phyloP scores from a whole-genome alignment of 2,888 invertebrate genomes.

The Luperina nickerlii region DNA sequence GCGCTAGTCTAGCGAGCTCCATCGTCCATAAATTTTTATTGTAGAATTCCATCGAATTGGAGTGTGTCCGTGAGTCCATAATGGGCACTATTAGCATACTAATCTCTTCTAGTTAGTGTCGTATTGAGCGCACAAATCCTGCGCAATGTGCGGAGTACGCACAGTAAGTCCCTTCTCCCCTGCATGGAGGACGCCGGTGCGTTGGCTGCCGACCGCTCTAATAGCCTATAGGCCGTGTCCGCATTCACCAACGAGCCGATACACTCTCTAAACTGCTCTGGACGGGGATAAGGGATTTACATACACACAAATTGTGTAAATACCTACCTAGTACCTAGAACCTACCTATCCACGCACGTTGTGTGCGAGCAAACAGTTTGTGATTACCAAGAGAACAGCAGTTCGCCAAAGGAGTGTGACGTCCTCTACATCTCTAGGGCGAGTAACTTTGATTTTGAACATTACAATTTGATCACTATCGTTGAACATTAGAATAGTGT shows the following conservation, averaged over 20 bases:
- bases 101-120: slow-evolving; percentile 87
- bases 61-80: slow-evolving; percentile 80
- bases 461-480: slow-evolving; percentile 82
- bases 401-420: slow-evolving; percentile 83
- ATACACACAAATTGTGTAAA: slow-evolving; percentile 70
- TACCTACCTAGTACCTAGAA: slow-evolving; percentile 65
- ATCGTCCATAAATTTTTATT: slow-evolving; percentile 84
- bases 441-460: slow-evolving; percentile 88
- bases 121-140: slow-evolving; percentile 80
- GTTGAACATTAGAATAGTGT: slow-evolving; percentile 85
- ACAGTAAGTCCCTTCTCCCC: slow-evolving; percentile 84
- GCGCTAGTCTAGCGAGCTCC: slow-evolving; percentile 88
- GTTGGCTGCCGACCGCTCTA: slow-evolving; percentile 64
- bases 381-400: slow-evolving; percentile 84
- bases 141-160: slow-evolving; percentile 77
- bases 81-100: slow-evolving; percentile 86
- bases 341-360: slow-evolving; percentile 59
- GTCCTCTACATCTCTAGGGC: slow-evolving; percentile 86
- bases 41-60: slow-evolving; percentile 84
- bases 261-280: slow-evolving; percentile 69
- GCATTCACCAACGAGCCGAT: slow-evolving; percentile 58
- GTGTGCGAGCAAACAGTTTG: slow-evolving; percentile 74
- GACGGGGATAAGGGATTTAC: slow-evolving; percentile 80
- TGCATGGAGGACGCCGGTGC: slow-evolving; percentile 70
- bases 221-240: slow-evolving; percentile 67